Evolutionary conservation across 2,888 invertebrate species (phyloP).

Genomic region (Matsumyia berberina): DNA sequence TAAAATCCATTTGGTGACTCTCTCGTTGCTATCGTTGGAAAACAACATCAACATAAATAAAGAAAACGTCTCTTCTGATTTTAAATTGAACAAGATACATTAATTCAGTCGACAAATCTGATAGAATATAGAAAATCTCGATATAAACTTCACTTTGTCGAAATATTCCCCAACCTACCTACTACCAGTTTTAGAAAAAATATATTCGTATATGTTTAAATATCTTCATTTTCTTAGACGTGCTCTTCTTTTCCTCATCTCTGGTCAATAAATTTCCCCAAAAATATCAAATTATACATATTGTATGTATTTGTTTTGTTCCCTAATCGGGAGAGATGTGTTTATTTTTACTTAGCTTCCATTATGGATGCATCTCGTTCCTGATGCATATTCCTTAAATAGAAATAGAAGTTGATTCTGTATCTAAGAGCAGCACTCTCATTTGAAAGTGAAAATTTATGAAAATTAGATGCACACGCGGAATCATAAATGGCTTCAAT

Average conservation of each 20-base stretch:
- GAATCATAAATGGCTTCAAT: conserved; percentile 64
- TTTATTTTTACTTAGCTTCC: conserved; percentile 74
- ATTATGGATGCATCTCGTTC: conserved; percentile 57
- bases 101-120: conserved; percentile 65
- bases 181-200: conserved; percentile 58
- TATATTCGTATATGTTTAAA: conserved; percentile 66
- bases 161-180: background rate
- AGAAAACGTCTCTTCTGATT: conserved; percentile 53
- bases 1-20: conserved; percentile 58
- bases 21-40: conserved; percentile 4
- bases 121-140: conserved; percentile 53
- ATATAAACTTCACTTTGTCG: conserved; percentile 40
- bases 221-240: conserved; percentile 57
- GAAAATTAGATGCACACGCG: conserved; percentile 58
- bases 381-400: conserved; percentile 28
- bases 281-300: conserved; percentile 70
- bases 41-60: conserved; percentile 28
- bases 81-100: conserved; percentile 68
- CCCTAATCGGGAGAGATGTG: conserved; percentile 55
- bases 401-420: conserved; percentile 11
- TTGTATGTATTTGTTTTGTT: conserved; percentile 40
- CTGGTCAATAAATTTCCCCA: conserved; percentile 59
- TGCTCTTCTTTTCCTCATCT: conserved; percentile 26
- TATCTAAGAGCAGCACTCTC: conserved; percentile 4
- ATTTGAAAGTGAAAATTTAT: conserved; percentile 54